These are phyloP conservation scores for Steatornis caripensis DNA, from an alignment of 2,113 vertebrate species.

Conservation along the genomic window DNA sequence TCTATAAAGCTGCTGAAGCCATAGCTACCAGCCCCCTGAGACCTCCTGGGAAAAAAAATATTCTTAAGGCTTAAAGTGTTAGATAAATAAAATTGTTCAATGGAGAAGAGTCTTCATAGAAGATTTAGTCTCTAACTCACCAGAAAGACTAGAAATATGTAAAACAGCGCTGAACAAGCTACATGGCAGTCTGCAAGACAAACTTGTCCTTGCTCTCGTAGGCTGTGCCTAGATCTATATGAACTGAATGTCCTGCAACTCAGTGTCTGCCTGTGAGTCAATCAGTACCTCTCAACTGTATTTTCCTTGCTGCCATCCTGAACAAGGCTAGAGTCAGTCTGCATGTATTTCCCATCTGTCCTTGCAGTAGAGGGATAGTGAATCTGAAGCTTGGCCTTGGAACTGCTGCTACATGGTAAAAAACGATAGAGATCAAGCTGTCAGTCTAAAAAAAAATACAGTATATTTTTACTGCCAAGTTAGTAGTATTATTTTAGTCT, in stretches of 20 bases:
- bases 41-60: not conserved
- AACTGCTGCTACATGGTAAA: not conserved
- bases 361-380: not conserved
- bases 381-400: not conserved
- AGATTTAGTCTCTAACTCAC: not conserved
- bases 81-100: not conserved
- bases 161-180: not conserved
- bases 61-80: not conserved
- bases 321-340: not conserved
- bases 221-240: not conserved
- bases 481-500: not conserved
- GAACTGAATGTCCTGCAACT: not conserved
- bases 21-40: not conserved
- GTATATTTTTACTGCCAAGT: not conserved
- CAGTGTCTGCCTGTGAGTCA: not conserved
- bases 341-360: not conserved
- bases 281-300: not conserved
- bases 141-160: not conserved
- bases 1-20: not conserved
- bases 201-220: not conserved
- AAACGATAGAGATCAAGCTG: not conserved
- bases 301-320: not conserved
- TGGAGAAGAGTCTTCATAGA: not conserved
- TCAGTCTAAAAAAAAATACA: not conserved
- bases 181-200: not conserved